Percentiles rank a stretch among this genome's conserved stretches.
Evolutionary conservation across 1,140 invertebrate species (phyloP).

Genomic region (Druon quercuslanigerum): DNA sequence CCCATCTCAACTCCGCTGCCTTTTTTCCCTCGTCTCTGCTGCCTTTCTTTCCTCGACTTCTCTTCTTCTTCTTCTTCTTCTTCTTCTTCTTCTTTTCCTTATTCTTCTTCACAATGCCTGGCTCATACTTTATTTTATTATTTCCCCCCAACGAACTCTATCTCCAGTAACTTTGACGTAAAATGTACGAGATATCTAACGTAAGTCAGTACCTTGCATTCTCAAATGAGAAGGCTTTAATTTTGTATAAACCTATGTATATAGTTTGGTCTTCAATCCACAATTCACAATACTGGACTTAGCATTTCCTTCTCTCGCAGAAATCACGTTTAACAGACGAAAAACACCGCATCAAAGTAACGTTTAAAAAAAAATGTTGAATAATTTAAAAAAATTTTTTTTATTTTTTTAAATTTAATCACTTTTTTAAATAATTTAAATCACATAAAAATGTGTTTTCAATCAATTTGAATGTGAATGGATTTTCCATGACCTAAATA

Average conservation of each 20-base stretch:
- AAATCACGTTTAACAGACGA: slow-evolving; percentile 12
- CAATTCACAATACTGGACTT: slow-evolving; percentile 3
- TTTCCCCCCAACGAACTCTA: slow-evolving; percentile 21
- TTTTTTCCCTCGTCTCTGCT: neutral
- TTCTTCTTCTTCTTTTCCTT: neutral
- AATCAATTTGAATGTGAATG: too few relatives aligned
- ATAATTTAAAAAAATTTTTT: too few relatives aligned
- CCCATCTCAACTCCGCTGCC: neutral
- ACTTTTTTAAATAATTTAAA: too few relatives aligned
- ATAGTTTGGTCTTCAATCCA: neutral
- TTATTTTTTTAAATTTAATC: too few relatives aligned
- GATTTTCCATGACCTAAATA: too few relatives aligned
- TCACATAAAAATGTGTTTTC: too few relatives aligned
- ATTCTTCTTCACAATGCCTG: slow-evolving; percentile 3
- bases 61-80: neutral
- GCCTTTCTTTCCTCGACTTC: neutral
- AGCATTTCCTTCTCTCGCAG: slow-evolving; percentile 14
- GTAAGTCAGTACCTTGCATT: neutral
- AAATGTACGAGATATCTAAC: neutral
- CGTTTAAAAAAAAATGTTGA: too few relatives aligned
- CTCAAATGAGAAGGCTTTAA: slow-evolving; percentile 22
- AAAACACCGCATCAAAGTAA: neutral
- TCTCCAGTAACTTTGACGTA: slow-evolving; percentile 17
- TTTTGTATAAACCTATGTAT: neutral
- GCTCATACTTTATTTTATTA: neutral